Evolutionary conservation across 2,797 vertebrate species (phyloP).

Genomic region (Gymnocypris eckloni): DNA sequence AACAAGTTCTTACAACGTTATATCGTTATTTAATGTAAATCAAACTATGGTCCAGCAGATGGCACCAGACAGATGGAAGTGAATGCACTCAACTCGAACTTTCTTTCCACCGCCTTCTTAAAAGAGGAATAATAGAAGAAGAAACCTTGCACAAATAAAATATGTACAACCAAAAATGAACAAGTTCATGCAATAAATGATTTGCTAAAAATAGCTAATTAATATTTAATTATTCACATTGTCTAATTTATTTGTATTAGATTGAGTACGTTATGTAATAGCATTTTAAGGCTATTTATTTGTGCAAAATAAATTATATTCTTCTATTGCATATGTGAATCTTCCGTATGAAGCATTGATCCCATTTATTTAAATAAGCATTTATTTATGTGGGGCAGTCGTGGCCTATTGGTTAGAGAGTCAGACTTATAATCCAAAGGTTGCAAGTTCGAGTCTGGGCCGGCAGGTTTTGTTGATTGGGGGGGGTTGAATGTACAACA

Average conservation of each 20-base stretch:
- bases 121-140: neutral
- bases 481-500: too few relatives aligned
- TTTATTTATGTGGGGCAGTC: too few relatives aligned
- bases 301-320: neutral
- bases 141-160: neutral
- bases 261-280: neutral
- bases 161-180: neutral
- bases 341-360: neutral
- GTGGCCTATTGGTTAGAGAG: too few relatives aligned
- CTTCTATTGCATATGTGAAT: neutral
- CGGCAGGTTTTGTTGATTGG: too few relatives aligned
- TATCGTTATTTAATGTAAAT: neutral
- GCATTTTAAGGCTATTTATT: neutral
- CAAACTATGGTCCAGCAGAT: constrained; percentile 22
- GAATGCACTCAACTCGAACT: neutral
- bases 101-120: neutral
- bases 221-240: neutral
- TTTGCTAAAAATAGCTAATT: neutral
- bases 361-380: too few relatives aligned
- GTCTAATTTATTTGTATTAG: neutral
- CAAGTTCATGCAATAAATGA: neutral
- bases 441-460: too few relatives aligned
- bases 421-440: too few relatives aligned
- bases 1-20: neutral
- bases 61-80: constrained; percentile 17